Evolutionary conservation across 1,140 invertebrate genomes (phyloP), one percentile per base, ranked within the genome.

Genomic region (Proctacanthus coquilletti): DNA sequence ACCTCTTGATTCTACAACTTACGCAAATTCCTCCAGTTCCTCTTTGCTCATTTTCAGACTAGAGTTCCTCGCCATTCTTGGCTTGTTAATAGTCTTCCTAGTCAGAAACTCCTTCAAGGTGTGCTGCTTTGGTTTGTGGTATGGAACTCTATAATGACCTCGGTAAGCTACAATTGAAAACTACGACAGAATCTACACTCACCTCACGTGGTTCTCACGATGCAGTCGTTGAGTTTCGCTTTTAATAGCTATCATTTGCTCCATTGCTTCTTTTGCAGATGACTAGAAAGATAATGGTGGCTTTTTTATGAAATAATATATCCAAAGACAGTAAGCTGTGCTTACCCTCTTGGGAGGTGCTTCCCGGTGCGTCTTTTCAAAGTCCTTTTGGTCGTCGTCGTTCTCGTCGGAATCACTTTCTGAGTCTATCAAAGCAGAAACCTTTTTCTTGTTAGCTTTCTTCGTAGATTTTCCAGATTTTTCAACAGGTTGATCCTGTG

Each of bases 101-200:
- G 36, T 60, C 0, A 84, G 58, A 60, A 84, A 84, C 50, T 81
- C 79, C 40, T 73, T 61, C 4, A 84, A 51, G 1, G 70, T 73
- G 27, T 71, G 63, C 31, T 76, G 69, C 48, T 76, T 77, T 3
- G 81, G 80, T 47, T 66, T 68, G 51, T 84, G 79, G 58, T 84
- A 84, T 1, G 81, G 80, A 13, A 84, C 53, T 32, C 65, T 67
- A 31, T 4, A 29, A 14, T 3, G 18, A 27, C 9, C 11, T 18
- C 20, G 19, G 20, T 18, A 9, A 35, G 8, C 23, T 36, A 21
- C 11, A 21, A 36, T 36, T 58, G 3, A 21, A 40, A 38, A 3
- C 4, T 36, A 17, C 10, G 11, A 35, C 5, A 18, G 4, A n/a
- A 21, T 11, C 3, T 8, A 4, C 5, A 34, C 21, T 37, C 40